Base-by-base conservation (phyloP, 2,888 invertebrate genomes). In the Drosophila neoperkinsi region DNA sequence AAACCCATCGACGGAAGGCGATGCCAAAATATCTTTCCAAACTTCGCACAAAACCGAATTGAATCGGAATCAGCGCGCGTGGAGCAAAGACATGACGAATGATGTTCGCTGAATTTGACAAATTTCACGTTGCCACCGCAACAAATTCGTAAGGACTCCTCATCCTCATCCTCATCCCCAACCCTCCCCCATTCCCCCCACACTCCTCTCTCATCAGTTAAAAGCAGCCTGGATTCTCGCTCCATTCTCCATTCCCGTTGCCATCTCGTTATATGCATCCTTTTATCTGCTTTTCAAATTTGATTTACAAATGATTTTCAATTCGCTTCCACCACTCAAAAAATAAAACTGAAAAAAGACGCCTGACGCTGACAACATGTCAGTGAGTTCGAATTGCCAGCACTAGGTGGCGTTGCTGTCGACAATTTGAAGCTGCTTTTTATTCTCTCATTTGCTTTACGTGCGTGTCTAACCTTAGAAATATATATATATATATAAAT, bases 291-390 rank as follows among this genome's bases (percentile, higher is more conserved):
- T 59, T 77, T 74, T 79, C 82, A 76, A 73, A 84, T 82, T 82
- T 82, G 82, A 82, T 82, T 82, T 84, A 79, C 80, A 84, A 82
- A 84, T 82, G 82, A 82, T 82, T 82, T 84, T 82, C 84, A 67
- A 81, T 81, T 81, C 74, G 66, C 68, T 77, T 81, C 67, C 60
- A 49, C 49, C 41, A 18, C 49, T n/a, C 4, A 13, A 16, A 21
- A 21, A 30, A 36, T 7, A 34, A 3, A 36, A 36, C 36, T 18
- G 36, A 21, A 46, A 13, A 49, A 50, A 63, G 50, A 28, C 52
- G 67, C 50, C 74, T 74, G 74, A 55, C 33, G 51, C 56, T 60
- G 57, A 69, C 74, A 74, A 68, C 68, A 53, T 75, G 74, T 70
- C 74, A 74, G 60, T 38, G 41, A 60, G 69, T 75, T 68, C 74